Conservation (phyloP, 2,888 invertebrate species). For the Luffia ferchaultella region DNA sequence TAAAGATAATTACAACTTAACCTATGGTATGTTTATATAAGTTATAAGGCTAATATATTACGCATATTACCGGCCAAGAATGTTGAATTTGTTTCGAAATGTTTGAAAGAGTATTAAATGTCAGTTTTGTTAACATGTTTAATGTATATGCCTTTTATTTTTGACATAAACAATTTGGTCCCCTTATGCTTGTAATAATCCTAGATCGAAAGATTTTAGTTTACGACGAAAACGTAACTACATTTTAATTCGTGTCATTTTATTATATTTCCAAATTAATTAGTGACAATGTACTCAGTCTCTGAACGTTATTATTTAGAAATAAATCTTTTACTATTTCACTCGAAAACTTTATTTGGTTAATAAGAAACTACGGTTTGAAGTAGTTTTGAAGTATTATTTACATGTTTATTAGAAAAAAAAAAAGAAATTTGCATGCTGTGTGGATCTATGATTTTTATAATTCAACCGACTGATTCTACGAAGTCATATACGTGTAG, state of each 20-base stretch:
- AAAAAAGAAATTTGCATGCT: too few relatives aligned
- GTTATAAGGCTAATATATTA: constrained; percentile 62
- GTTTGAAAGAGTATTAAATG: constrained; percentile 24
- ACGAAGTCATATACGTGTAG: background rate
- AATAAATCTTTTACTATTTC: too few relatives aligned
- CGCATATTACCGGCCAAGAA: constrained; percentile 38
- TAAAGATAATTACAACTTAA: constrained; percentile 56
- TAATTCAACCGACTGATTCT: background rate
- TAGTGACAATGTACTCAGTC: background rate
- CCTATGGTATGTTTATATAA: constrained; percentile 66
- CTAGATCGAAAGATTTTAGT: background rate
- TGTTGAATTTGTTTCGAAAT: constrained; percentile 38
- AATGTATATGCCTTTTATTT: constrained; percentile 25
- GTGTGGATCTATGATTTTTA: background rate
- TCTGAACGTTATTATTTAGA: too few relatives aligned
- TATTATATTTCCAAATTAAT: background rate
- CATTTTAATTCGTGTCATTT: background rate
- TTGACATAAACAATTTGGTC: constrained; percentile 54
- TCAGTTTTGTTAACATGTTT: constrained; percentile 44
- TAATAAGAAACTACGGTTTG: background rate
- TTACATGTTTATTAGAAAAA: too few relatives aligned
- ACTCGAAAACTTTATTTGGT: background rate
- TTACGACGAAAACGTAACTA: background rate
- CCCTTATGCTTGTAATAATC: constrained; percentile 53
- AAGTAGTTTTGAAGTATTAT: too few relatives aligned